Base-by-base conservation (phyloP, 2,113 vertebrate genomes). In the Tetraodon nigroviridis region DNA sequence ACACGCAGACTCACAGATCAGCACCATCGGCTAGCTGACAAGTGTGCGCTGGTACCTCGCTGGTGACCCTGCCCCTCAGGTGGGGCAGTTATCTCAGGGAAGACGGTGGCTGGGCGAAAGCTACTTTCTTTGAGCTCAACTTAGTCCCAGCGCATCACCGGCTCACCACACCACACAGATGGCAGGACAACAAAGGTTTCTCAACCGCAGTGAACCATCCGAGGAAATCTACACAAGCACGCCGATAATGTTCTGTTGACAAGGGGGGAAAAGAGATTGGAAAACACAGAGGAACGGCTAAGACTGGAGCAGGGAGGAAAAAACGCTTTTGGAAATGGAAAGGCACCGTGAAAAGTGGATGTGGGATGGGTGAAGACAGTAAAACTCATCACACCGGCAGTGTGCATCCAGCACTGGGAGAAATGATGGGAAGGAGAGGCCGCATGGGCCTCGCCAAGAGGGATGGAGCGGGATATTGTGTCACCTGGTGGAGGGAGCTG, bases 121-220 rank as follows among this genome's bases (percentile, higher is more conserved):
- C 71, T 2, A 42, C 69, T 67, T 79, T 62, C 53, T 48, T 6
- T 18, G 76, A 83, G 71, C 79, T 78, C 69, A 67, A 75, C 67
- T 84, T 76, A 73, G 81, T 85, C 83, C 78, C 76, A 71, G 73
- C 69, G 75, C 72, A 50, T 83, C 72, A 72, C 73, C 48, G 58
- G 81, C 74, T 76, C 68, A 44, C 68, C 73, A 59, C 68, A 66
- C 79, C 79, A 71, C 69, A 60, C 29, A 7, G 58, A 71, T 81
- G 81, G 69, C 83, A 78, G 71, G 75, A 74, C 73, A 72, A 79
- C 78, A 80, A 82, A 83, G 77, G 75, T 81, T 84, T 82, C 80
- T 72, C 67, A 63, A 41, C 17, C 46, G 64, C 68, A 40, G 62
- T 50, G 76, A 76, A 76, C 80, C 32, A 58, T 6, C 29, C 67